Evolutionary conservation across 2,797 vertebrate genomes (phyloP).

Genomic region (Lithobates pipiens): DNA sequence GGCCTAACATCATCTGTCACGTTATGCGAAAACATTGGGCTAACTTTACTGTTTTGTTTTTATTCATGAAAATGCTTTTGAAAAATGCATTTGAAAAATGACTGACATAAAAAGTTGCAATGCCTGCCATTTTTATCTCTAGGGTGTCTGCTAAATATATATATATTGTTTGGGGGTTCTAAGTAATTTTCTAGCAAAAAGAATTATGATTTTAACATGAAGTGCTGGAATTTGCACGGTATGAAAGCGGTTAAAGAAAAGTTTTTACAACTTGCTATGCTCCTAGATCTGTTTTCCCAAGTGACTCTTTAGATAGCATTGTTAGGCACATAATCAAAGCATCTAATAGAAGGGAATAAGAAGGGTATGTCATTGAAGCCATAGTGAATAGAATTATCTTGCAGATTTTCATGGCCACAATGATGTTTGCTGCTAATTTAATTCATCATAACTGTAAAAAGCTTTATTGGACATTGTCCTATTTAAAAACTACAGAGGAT

Average conservation of each 20-base stretch:
- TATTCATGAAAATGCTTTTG: no score
- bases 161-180: no score
- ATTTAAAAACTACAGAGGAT: constrained; percentile 30
- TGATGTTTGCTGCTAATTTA: constrained; percentile 30
- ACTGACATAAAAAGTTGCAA: no score
- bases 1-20: no score
- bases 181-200: no score
- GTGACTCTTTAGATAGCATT: constrained; percentile 5
- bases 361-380: neutral
- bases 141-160: no score
- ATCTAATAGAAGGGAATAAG: constrained; percentile 10
- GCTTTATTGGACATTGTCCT: constrained; percentile 25
- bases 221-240: no score
- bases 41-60: no score
- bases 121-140: no score
- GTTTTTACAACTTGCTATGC: constrained; percentile 7
- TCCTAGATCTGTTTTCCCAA: neutral
- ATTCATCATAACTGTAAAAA: constrained; percentile 34
- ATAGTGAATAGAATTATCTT: neutral
- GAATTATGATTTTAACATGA: no score
- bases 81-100: no score
- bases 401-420: constrained; percentile 17
- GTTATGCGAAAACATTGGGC: no score
- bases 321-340: constrained; percentile 32
- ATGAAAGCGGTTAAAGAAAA: neutral